Evolutionary conservation across 2,888 invertebrate species (phyloP), one percentile per base, ranked within the genome.

Genomic region (Cerceris rybyensis): DNA sequence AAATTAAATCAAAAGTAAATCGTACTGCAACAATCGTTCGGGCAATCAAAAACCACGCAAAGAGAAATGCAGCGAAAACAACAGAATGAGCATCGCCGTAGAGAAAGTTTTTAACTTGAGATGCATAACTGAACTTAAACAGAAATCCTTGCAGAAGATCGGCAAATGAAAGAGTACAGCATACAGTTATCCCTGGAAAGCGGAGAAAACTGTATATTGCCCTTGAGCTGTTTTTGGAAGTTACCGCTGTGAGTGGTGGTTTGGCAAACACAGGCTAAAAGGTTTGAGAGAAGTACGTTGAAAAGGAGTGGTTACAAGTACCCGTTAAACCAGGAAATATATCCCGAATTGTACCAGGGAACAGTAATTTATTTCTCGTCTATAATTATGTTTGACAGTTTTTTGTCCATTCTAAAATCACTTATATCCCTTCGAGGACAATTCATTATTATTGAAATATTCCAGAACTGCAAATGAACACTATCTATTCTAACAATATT

Each of bases 351-450:
- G 59, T 41, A 80, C 73, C 74, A 80, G 80, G 65, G 67, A 85
- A 82, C 81, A 81, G 81, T 82, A 84, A 83, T 82, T 83, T 79
- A 81, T 77, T 75, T 71, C 75, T 68, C 79, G 74, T 64, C 42
- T 76, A 59, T 67, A 70, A 75, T 78, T 76, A 72, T 78, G 55
- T 74, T 69, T 58, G 14, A 42, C 52, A 65, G 60, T 61, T 57
- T 46, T 14, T 64, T 11, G 39, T n/a, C 13, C 9, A 14, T 41
- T 28, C 11, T 43, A 41, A 54, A 13, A 14, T 50, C 2, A 28
- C 28, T 28, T 28, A 28, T 28, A 28, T 28, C 2, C 4, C 28
- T 28, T 28, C 28, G 28, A 28, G 28, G 28, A 4, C 4, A 28
- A 4, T 28, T 28, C 28, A 4, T 28, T 28, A 28, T 28, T 28